Percentiles rank a stretch among this genome's conserved stretches.
Conservation (phyloP, 2,888 invertebrate species). For the Pyrrhia umbra region DNA sequence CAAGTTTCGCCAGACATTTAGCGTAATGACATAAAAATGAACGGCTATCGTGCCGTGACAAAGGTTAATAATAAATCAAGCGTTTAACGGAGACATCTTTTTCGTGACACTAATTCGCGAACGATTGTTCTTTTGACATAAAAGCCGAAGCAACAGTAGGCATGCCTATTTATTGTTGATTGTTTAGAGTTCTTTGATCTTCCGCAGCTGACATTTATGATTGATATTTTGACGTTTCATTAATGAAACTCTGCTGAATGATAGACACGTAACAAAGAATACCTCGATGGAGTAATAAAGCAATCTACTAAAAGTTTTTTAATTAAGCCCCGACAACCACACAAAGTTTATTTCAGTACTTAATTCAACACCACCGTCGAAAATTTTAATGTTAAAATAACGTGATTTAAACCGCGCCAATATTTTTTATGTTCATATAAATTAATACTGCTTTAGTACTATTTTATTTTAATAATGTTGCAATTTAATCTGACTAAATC, state of each 20-base stretch:
- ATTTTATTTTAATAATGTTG: constrained; percentile 9
- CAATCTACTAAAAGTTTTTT: constrained; percentile 60
- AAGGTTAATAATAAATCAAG: constrained; percentile 56
- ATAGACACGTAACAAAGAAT: constrained; percentile 49
- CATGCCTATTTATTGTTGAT: constrained; percentile 18
- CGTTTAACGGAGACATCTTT: constrained; percentile 26
- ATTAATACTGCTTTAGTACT: constrained; percentile 20
- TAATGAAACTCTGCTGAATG: constrained; percentile 33
- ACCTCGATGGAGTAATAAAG: constrained; percentile 56
- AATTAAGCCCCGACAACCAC: constrained; percentile 55
- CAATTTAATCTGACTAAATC: constrained; percentile 2
- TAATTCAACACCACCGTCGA: constrained; percentile 47
- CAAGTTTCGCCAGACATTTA: constrained; percentile 29
- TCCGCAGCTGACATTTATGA: constrained; percentile 10
- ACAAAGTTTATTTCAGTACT: constrained; percentile 54
- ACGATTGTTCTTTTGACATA: constrained; percentile 36
- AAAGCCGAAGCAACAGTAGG: constrained; percentile 22
- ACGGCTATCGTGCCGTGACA: constrained; percentile 50
- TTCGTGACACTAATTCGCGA: constrained; percentile 42
- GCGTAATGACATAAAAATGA: constrained; percentile 32
- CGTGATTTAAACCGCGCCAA: constrained; percentile 24
- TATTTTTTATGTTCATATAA: constrained; percentile 36
- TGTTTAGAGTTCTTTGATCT: constrained; percentile 26
- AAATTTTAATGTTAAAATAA: constrained; percentile 41
- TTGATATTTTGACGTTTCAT: constrained; percentile 47